Percentiles rank a stretch among this genome's conserved stretches.
These are phyloP conservation scores for Trichogramma evanescens DNA, from an alignment of 2,888 invertebrate genomes.

Conservation along the genomic window DNA sequence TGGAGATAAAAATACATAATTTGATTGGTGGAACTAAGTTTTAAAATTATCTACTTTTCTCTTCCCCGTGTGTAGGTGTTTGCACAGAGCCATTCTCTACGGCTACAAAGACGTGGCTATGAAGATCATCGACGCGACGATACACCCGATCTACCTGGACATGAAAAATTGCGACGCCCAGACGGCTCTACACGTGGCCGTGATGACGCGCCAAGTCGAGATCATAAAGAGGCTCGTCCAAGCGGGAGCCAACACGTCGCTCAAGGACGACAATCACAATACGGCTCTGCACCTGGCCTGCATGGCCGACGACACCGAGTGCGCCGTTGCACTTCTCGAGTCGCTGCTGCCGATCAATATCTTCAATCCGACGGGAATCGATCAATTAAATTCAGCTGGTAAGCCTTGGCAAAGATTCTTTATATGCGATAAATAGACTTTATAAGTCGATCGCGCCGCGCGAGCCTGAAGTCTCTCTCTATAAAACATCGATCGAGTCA, in stretches of 20 bases:
- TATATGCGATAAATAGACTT: no score
- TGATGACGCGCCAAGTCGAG: conserved; percentile 66
- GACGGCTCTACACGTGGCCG: conserved; percentile 82
- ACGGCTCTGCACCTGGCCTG: conserved; percentile 83
- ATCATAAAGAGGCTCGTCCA: conserved; percentile 70
- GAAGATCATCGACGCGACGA: conserved; percentile 69
- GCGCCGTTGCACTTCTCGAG: conserved; percentile 48
- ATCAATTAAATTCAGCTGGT: no score
- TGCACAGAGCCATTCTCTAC: conserved; percentile 79
- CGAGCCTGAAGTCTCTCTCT: no score
- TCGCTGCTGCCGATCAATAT: no score
- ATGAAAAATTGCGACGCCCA: conserved; percentile 73
- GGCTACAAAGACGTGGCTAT: conserved; percentile 66
- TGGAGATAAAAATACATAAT: no score
- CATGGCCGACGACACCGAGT: conserved; percentile 60
- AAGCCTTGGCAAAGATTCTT: no score
- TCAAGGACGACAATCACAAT: conserved; percentile 69
- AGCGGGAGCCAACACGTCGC: conserved; percentile 62
- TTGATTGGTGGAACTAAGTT: no score
- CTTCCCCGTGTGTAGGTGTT: conserved; percentile 54
- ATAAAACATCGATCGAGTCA: no score
- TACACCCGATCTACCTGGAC: conserved; percentile 69
- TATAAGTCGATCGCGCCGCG: no score
- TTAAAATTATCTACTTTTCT: no score
- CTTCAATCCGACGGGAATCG: no score